Conservation (phyloP, 2,113 vertebrate genomes). For the Panthera uncia region DNA sequence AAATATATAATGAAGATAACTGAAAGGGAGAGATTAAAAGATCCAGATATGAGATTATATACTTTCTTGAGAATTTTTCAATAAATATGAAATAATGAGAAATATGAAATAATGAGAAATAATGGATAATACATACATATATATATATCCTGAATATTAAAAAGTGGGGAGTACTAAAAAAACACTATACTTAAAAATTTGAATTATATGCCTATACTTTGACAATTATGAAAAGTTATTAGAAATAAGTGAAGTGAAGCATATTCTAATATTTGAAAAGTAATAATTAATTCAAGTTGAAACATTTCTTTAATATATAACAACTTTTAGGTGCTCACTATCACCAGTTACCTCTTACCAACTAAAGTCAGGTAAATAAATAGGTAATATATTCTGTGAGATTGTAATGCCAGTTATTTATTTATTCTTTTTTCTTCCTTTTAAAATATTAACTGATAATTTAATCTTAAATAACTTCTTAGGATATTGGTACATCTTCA, state of each 20-base stretch:
- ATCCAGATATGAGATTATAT: background rate
- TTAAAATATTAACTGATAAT: conserved; percentile 36
- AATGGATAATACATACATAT: too few species aligned
- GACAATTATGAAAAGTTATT: background rate
- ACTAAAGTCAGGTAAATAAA: background rate
- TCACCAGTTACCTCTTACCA: background rate
- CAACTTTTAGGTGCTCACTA: background rate
- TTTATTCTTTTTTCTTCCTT: background rate
- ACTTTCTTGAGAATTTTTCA: conserved; percentile 32
- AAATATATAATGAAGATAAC: background rate
- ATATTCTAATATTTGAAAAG: conserved; percentile 29
- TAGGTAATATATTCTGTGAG: background rate
- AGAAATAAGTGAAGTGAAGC: background rate
- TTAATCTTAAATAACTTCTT: conserved; percentile 29
- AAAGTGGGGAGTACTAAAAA: background rate
- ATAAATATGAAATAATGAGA: conserved; percentile 39
- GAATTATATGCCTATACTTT: background rate
- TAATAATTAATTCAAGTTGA: background rate
- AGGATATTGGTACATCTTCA: background rate
- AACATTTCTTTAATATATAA: background rate
- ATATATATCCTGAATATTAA: background rate
- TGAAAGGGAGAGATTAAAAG: conserved; percentile 20
- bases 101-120: conserved; percentile 23
- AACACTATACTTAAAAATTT: conserved; percentile 15
- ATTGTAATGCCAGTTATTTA: background rate